Base-by-base conservation (phyloP, 2,797 vertebrate genomes). In the Mycteria americana region DNA sequence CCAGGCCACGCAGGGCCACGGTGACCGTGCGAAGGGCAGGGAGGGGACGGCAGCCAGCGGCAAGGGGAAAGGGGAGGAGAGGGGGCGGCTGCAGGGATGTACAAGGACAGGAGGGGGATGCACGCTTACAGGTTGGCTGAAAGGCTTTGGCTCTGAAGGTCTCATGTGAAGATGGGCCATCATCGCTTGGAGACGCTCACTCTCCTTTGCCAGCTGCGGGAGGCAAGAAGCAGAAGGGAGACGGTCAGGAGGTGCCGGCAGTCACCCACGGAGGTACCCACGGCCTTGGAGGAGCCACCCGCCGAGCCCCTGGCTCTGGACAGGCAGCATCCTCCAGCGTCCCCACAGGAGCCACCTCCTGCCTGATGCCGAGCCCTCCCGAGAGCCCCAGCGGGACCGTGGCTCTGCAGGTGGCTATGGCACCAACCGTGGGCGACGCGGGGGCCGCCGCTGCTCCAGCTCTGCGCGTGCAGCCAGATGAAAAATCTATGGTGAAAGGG, bases 121-220 rank as follows among this genome's bases (percentile, higher is more conserved):
- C 50, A 73, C 56, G 97, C 98, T 98, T 96, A 99, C 99, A 97
- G 99, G 99, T 95, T 99, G 99, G 98, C 98, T 99, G 98, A 99
- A 99, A 97, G 99, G 98, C 98, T 99, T 99, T 98, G 99, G 99
- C 98, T 99, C 99, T 18, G 99, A 99, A 74, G 99, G 99, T 96
- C 99, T 98, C 99, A 99, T 99, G 98, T 99, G 99, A 94, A 99
- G 98, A 95, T 99, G 99, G 90, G 99, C 98, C 99, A 99, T 99
- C 99, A 99, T 99, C 39, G 99, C 99, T 97, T 99, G 99, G 88
- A 99, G 98, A 92, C 99, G 99, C 97, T 99, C 99, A 3, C 99
- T 99, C 98, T 99, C 99, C 98, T 99, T 99, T 23, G 99, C 98
- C 97, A 99, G 98, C 99, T 99, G 98, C 23, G 64, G 95, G 93